phyloP scores from a whole-genome alignment of 2,797 vertebrate genomes.

The Microctenopoma steveboyesi region DNA sequence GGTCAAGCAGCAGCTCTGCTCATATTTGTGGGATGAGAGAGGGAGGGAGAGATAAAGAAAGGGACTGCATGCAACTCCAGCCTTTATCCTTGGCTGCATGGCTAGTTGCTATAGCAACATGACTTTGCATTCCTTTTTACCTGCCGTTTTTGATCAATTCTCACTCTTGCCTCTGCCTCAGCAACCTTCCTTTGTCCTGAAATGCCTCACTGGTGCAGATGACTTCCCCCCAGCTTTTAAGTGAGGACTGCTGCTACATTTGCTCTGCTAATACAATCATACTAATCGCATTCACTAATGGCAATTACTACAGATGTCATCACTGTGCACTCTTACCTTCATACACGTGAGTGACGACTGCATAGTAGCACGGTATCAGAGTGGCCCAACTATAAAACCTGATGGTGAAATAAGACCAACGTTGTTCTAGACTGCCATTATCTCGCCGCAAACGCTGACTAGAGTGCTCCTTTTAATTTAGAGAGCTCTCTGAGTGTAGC shows the following conservation, averaged over 20 bases:
- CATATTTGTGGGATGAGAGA: constrained; percentile 38
- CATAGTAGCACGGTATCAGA: constrained; percentile 6
- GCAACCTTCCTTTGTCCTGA: constrained; percentile 69
- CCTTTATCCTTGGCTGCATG: constrained; percentile 71
- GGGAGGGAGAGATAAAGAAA: constrained; percentile 43
- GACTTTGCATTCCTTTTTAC: constrained; percentile 81
- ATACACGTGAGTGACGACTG: constrained; percentile 14
- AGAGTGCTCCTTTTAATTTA: constrained; percentile 22
- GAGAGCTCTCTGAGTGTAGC: constrained; percentile 21
- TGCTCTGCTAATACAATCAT: constrained; percentile 1
- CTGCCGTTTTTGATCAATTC: constrained; percentile 80
- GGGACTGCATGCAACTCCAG: constrained; percentile 61
- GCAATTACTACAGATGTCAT: constrained; percentile 25
- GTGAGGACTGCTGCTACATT: constrained; percentile 27
- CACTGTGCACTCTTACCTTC: constrained; percentile 6
- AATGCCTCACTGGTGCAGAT: constrained; percentile 59
- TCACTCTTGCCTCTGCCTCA: constrained; percentile 57
- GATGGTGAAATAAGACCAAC: constrained; percentile 16
- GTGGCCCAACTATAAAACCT: constrained; percentile 9
- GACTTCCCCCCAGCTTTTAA: constrained; percentile 38
- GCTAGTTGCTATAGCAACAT: constrained; percentile 83
- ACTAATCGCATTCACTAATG: constrained; percentile 16
- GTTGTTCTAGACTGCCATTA: constrained; percentile 12
- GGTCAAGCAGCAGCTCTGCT: constrained; percentile 57
- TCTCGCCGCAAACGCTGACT: constrained; percentile 19